phyloP scores from a whole-genome alignment of 2,797 vertebrate genomes.

The Acropternis orthonyx region DNA sequence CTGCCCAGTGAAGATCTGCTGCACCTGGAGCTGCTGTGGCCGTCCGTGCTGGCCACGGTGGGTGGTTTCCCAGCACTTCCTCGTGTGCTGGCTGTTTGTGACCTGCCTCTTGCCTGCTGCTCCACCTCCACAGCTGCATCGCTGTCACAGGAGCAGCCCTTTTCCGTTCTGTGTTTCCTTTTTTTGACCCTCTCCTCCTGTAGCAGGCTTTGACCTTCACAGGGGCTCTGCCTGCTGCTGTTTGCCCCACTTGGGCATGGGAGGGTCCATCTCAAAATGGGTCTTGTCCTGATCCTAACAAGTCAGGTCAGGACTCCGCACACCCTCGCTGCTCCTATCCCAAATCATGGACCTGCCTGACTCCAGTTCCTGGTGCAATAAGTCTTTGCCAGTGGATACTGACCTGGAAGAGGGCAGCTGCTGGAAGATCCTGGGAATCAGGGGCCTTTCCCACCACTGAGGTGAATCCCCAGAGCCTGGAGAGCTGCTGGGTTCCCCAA shows the following conservation, averaged over 20 bases:
- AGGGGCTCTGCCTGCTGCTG: neutral
- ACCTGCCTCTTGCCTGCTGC: conserved; percentile 62
- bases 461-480: neutral
- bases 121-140: conserved; percentile 50
- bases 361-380: neutral
- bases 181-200: neutral
- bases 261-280: neutral
- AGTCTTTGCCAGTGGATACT: neutral
- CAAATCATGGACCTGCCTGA: neutral
- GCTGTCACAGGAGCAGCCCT: conserved; percentile 8
- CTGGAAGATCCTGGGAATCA: neutral
- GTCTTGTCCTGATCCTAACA: neutral
- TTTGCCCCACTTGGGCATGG: neutral
- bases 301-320: neutral
- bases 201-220: neutral
- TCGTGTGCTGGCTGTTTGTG: neutral
- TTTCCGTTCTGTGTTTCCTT: neutral
- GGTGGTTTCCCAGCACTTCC: conserved; percentile 24
- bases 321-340: neutral
- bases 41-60: neutral
- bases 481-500: neutral
- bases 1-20: neutral
- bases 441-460: neutral
- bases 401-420: neutral
- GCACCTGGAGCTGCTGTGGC: neutral